These are phyloP conservation scores for Lateolabrax maculatus DNA, from an alignment of 2,797 vertebrate genomes.

Conservation along the genomic window DNA sequence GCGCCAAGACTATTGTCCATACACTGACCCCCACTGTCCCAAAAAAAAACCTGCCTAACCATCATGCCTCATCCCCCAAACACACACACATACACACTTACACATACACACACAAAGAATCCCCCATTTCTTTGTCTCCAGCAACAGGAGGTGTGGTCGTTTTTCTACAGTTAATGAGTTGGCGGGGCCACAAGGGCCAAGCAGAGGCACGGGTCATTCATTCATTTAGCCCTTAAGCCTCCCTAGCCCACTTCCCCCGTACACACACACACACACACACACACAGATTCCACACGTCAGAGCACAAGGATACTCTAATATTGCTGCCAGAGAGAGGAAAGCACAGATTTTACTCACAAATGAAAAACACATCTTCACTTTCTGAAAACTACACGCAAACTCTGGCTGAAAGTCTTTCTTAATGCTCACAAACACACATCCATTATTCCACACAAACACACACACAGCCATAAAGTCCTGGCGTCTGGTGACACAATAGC, in stretches of 20 bases:
- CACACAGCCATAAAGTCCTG: conserved; percentile 33
- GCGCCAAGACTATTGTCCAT: conserved; percentile 55
- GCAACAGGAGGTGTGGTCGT: conserved; percentile 82
- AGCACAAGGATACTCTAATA: not conserved
- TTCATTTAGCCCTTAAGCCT: conserved; percentile 57
- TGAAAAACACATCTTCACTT: not conserved
- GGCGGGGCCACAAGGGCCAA: conserved; percentile 56
- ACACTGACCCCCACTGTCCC: conserved; percentile 20
- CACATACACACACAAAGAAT: conserved; percentile 29
- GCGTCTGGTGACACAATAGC: conserved; percentile 70
- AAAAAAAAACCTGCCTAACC: conserved; percentile 21
- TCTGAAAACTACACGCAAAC: conserved; percentile 1
- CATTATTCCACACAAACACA: conserved; percentile 49
- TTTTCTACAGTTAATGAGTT: conserved; percentile 81
- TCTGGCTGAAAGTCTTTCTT: conserved; percentile 9
- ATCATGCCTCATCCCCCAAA: conserved; percentile 9
- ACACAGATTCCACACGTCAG: not conserved
- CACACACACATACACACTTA: conserved; percentile 17
- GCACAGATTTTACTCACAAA: not conserved
- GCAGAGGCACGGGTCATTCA: conserved; percentile 65
- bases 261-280: conserved; percentile 8
- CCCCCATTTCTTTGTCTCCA: conserved; percentile 65
- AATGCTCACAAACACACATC: conserved; percentile 1
- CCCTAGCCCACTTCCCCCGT: not conserved
- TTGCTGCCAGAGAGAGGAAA: not conserved